A percentile compares a stretch with the other conserved stretches of the same genome.
phyloP scores from a whole-genome alignment of 1,140 invertebrate genomes.

The Halictus rubicundus region DNA sequence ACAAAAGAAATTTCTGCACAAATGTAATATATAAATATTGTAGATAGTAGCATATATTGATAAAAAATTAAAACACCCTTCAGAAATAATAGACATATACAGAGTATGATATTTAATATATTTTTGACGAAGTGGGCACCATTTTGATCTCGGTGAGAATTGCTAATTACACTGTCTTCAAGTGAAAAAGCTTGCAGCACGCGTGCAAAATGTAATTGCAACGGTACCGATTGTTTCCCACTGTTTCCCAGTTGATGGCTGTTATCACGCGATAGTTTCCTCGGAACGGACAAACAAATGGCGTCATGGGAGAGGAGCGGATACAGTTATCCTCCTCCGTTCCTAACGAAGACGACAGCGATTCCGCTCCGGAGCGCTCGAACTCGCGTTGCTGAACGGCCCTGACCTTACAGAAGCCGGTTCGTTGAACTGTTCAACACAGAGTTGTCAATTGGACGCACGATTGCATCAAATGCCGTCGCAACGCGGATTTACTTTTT shows the following conservation, averaged over 20 bases:
- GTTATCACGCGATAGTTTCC: background rate
- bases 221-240: background rate
- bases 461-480: conserved; percentile 28
- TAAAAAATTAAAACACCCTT: no score
- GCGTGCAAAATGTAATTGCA: no score
- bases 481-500: conserved; percentile 14
- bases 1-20: no score
- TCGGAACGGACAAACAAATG: background rate
- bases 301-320: background rate
- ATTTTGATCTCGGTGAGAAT: no score
- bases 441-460: conserved; percentile 39
- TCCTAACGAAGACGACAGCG: conserved; percentile 35
- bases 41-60: no score
- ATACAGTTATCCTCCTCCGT: conserved; percentile 38
- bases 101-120: no score
- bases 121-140: no score
- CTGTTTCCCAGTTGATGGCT: background rate
- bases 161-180: no score
- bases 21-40: no score
- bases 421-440: conserved; percentile 42
- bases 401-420: conserved; percentile 42
- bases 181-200: no score
- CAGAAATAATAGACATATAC: no score
- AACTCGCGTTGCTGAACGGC: conserved; percentile 22
- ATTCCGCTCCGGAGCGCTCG: background rate